A percentile compares a stretch with the other conserved stretches of the same genome.
phyloP scores from a whole-genome alignment of 92 coral and sea anemone genomes.

The Epizoanthus illoricatus region DNA sequence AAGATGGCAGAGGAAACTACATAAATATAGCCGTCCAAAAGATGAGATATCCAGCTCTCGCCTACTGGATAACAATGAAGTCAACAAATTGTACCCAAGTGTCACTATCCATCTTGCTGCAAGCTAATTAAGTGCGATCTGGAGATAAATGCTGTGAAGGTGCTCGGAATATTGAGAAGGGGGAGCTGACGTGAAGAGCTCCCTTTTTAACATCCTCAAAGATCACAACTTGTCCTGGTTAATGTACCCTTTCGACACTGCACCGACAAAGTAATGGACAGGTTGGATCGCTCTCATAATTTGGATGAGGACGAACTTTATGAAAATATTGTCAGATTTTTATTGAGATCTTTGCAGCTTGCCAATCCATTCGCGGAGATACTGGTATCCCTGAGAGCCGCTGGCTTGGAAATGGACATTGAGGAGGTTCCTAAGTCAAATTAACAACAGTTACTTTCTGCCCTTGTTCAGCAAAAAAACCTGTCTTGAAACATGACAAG shows the following conservation, averaged over 20 bases:
- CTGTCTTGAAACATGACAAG: slow-evolving; percentile 1
- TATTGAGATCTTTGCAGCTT: background rate
- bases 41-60: slow-evolving; percentile 14
- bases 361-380: background rate
- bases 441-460: background rate
- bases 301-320: background rate
- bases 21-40: slow-evolving; percentile 9
- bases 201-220: background rate
- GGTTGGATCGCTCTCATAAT: background rate
- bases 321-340: background rate
- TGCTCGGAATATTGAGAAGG: background rate
- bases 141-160: background rate
- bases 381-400: background rate
- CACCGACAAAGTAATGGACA: background rate
- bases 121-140: slow-evolving; percentile 24
- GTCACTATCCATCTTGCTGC: background rate
- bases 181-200: background rate
- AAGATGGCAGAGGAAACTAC: background rate
- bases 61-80: background rate
- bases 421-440: background rate
- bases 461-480: background rate
- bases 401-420: background rate
- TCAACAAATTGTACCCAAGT: slow-evolving; percentile 23
- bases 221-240: background rate
- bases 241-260: background rate